Evolutionary conservation across 1,140 invertebrate species (phyloP), one percentile per base, ranked within the genome.

Genomic region (Lepidurus apus): DNA sequence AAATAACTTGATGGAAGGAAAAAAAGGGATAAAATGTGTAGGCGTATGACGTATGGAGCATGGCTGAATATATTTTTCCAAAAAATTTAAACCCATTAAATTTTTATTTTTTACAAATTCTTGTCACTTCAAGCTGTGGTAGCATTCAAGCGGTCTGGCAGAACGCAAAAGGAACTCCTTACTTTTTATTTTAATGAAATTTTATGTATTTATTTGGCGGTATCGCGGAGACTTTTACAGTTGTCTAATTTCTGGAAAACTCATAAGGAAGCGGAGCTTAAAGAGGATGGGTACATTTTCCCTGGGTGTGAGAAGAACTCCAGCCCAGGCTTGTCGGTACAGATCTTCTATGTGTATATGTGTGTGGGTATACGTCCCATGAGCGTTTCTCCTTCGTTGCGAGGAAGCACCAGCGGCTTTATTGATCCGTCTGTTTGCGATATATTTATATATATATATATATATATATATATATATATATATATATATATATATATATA

Each of bases 21-120:
- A 34, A 34, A 2, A 34, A n/a, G 53, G 53, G 17, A 65, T 65
- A 13, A 65, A n/a, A 21, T 21, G 53, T 21, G 53, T 13, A 65
- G 6, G 21, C 17, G 53, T 65, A 21, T 65, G 21, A 13, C 53
- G 53, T 65, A 21, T 13, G 53, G 21, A 17, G 17, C 17, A 65
- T 65, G 8, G 53, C 53, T 65, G 53, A 65, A 65, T 65, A 65
- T 65, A 65, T 65, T 65, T 65, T 65, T 65, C 53, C 53, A 65
- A 65, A 65, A 65, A 65, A 65, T 65, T 4, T 7, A 65, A 34
- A 34, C 34, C 34, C 13, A 7, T 65, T 1, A 9, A 65, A 65
- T n/a, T 34, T 34, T 34, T 34, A 34, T 34, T 34, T 34, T 2
- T 3, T 4, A 34, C 3, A 34, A 34, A 34, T 34, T 34, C 2